Evolutionary conservation across 1,140 invertebrate genomes (phyloP), one percentile per base, ranked within the genome.

Genomic region (Lucilia cuprina): DNA sequence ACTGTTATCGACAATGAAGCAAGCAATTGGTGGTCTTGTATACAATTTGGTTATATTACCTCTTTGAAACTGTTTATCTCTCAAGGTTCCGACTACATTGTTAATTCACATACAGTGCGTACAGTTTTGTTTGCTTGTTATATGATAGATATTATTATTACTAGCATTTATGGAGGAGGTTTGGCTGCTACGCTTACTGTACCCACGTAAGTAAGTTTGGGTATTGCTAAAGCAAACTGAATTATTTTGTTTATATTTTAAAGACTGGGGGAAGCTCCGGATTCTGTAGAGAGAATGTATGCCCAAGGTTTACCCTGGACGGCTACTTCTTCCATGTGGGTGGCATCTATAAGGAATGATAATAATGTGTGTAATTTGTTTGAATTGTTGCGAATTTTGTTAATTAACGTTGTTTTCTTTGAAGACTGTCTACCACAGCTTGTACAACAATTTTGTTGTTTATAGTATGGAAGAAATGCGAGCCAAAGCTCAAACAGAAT

Each of bases 111-210:
- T 84, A 74, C 89, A 8, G 30, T 90, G 5, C 86, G 89, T 5
- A 87, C 82, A 1, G 82, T 90, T 12, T 47, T 90, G 19, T 83
- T 90, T 55, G 86, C 89, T 19, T 86, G 88, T 49, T 90, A 89
- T 55, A 87, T 90, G 86, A 87, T 90, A n/a, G 89, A 90, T 78
- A 89, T 89, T 5, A 89, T 90, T 21, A 49, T 90, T n/a, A 89
- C 88, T 0, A 90, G 88, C 8, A 85, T 90, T 55, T 90, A 90
- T n/a, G 86, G 88, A 14, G 89, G 89, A 7, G 89, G 89, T 70
- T 65, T 90, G 19, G 85, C 89, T 1, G 80, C 88, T 5, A 90
- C 90, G 70, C 30, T 90, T 8, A 90, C 89, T 0, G 19, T 90
- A 34, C 89, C 89, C 10, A 88, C 50, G 85, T 86, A 75, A 85